Percentiles rank a stretch among this genome's conserved stretches.
Conservation (phyloP, 1,140 invertebrate genomes). For the Drosophila aff. region DNA sequence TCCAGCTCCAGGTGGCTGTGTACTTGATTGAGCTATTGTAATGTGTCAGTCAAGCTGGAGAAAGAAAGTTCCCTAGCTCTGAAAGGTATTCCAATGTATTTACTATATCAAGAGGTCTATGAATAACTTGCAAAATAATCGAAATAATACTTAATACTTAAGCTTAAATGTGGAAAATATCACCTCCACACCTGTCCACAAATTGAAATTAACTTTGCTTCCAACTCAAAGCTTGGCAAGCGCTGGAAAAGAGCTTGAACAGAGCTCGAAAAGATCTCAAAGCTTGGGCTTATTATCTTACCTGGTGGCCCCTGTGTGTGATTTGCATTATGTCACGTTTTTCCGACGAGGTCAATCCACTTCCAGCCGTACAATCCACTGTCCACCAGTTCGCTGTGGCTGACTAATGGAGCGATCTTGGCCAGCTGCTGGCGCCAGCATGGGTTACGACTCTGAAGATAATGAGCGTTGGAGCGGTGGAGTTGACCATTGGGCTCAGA, state of each 20-base stretch:
- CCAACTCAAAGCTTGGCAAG: background rate
- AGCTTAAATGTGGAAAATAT: background rate
- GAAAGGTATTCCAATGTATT: background rate
- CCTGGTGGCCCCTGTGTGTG: conserved; percentile 8
- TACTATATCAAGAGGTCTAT: background rate
- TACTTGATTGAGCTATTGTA: conserved; percentile 63
- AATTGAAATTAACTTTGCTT: conserved; percentile 1
- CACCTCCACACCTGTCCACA: background rate
- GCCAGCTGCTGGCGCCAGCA: conserved; percentile 51
- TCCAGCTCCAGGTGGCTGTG: conserved; percentile 31
- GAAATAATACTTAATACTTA: background rate
- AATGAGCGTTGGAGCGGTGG: background rate
- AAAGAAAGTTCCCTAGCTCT: conserved; percentile 19
- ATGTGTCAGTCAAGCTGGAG: conserved; percentile 31
- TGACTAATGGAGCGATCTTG: conserved; percentile 35
- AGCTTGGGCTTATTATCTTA: conserved; percentile 30
- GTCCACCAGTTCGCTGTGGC: conserved; percentile 2
- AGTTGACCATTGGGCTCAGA: conserved; percentile 1
- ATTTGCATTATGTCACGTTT: conserved; percentile 62
- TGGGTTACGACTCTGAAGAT: conserved; percentile 8
- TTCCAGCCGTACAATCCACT: conserved; percentile 7
- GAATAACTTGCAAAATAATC: background rate
- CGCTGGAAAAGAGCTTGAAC: background rate
- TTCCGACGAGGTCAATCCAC: conserved; percentile 44
- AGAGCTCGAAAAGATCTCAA: background rate